phyloP scores from a whole-genome alignment of 2,888 invertebrate genomes.

The Schizotus pectinicornis region DNA sequence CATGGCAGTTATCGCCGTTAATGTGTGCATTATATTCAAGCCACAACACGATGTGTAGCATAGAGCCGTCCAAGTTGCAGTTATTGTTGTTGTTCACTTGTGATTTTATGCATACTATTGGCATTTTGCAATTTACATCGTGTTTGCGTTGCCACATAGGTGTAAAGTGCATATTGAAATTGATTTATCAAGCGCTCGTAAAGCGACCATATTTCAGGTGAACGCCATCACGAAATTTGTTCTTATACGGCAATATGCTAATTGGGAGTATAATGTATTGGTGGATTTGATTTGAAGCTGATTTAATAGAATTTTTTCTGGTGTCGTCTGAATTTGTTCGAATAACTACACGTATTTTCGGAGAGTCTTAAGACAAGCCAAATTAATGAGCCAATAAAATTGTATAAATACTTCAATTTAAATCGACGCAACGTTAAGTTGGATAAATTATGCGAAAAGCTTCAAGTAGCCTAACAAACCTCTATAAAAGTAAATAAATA shows the following conservation, averaged over 20 bases:
- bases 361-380: conserved; percentile 1
- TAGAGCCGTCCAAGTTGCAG: conserved; percentile 25
- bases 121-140: conserved; percentile 37
- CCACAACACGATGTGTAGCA: conserved; percentile 14
- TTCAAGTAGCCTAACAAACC: conserved; percentile 7
- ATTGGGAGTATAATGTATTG: too few relatives aligned
- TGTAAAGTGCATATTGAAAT: conserved; percentile 27
- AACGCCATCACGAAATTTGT: too few relatives aligned
- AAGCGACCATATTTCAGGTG: too few relatives aligned
- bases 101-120: conserved; percentile 32
- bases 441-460: conserved; percentile 13
- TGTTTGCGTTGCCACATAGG: conserved; percentile 30
- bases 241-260: too few relatives aligned
- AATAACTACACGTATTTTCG: not conserved
- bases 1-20: conserved; percentile 1
- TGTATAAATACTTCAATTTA: conserved; percentile 7
- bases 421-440: conserved; percentile 3
- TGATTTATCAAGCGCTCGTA: conserved; percentile 19
- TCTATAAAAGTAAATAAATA: conserved; percentile 17
- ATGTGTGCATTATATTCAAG: conserved; percentile 11
- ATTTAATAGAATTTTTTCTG: too few relatives aligned
- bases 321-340: too few relatives aligned
- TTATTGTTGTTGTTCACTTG: conserved; percentile 34
- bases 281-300: too few relatives aligned
- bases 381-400: conserved; percentile 18